phyloP scores from a whole-genome alignment of 2,797 vertebrate genomes.

The Ciconia nigra region DNA sequence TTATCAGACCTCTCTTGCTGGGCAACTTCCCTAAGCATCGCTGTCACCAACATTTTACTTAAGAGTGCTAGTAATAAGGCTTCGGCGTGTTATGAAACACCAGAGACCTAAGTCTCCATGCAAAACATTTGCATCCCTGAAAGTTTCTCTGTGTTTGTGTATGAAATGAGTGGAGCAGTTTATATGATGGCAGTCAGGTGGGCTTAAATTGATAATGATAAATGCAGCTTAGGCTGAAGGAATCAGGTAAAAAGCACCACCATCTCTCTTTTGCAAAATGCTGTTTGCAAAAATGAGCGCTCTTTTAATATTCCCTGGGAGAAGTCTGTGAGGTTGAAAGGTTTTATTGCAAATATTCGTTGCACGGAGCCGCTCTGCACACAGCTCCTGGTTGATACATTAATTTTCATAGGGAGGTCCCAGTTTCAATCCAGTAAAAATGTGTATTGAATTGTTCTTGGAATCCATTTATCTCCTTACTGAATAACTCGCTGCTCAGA shows the following conservation, averaged over 20 bases:
- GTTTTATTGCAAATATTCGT: background rate
- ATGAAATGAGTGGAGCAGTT: background rate
- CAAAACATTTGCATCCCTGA: background rate
- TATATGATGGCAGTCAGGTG: background rate
- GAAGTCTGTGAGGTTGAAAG: constrained; percentile 1
- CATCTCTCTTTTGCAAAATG: background rate
- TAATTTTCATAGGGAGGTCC: background rate
- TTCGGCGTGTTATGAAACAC: background rate
- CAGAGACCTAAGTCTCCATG: background rate
- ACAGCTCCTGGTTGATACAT: background rate
- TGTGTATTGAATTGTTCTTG: background rate
- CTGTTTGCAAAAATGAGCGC: background rate
- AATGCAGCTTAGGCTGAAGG: background rate
- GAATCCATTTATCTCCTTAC: background rate
- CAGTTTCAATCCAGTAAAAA: background rate
- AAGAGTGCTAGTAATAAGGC: background rate
- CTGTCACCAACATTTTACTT: background rate
- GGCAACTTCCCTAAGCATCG: background rate
- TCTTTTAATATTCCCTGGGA: background rate
- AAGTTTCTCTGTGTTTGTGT: background rate
- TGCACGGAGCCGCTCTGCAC: background rate
- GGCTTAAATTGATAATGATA: background rate
- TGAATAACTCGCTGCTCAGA: background rate
- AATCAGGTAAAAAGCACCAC: background rate
- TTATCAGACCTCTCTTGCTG: background rate